These are phyloP conservation scores for Incurvaria masculella DNA, from an alignment of 2,888 invertebrate species.

Conservation along the genomic window DNA sequence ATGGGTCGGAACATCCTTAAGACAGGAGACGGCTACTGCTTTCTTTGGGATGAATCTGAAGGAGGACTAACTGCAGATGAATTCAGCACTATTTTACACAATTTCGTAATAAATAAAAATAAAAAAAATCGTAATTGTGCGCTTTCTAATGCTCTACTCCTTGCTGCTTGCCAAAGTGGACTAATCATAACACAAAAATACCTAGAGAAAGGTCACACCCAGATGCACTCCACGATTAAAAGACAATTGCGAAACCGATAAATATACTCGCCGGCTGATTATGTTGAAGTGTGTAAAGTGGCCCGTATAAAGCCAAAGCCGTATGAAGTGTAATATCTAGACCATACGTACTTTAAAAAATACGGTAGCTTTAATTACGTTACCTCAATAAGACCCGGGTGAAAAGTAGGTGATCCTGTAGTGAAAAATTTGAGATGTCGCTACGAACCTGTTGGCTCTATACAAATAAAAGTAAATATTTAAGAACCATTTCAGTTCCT, in stretches of 20 bases:
- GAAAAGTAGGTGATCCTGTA: not conserved
- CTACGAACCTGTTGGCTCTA: not conserved
- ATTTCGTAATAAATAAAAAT: not conserved
- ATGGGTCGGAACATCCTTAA: too few relatives aligned
- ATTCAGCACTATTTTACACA: not conserved
- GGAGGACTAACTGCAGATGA: not conserved
- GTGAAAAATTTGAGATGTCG: not conserved
- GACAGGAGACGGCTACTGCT: not conserved
- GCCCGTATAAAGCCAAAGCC: not conserved
- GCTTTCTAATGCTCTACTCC: not conserved
- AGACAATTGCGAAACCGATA: not conserved
- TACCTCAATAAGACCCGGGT: not conserved
- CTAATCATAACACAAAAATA: not conserved
- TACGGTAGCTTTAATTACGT: not conserved
- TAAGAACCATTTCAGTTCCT: too few relatives aligned
- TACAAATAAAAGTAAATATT: not conserved
- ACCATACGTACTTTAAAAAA: not conserved
- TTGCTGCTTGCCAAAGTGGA: too few relatives aligned
- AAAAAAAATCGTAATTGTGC: not conserved
- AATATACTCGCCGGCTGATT: not conserved
- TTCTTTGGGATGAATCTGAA: slow-evolving; percentile 1
- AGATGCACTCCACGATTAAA: not conserved
- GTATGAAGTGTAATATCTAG: not conserved
- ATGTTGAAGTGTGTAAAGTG: not conserved
- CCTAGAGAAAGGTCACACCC: not conserved